These are phyloP conservation scores for Clytia hemisphaerica DNA, from an alignment of 30 jellyfish, hydroid and myxozoan species.

Conservation along the genomic window DNA sequence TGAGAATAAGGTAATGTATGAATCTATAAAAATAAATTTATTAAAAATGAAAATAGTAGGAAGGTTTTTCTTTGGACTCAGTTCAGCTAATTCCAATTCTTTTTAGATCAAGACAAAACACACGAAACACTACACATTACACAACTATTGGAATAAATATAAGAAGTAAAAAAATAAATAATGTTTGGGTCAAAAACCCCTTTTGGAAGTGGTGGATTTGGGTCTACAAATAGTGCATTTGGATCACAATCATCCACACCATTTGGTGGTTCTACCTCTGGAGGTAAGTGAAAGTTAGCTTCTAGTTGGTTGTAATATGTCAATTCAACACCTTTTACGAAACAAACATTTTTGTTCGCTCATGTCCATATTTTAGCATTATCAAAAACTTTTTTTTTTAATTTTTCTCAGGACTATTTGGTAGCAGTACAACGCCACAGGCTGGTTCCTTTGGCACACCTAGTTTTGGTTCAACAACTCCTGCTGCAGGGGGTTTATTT, in stretches of 20 bases:
- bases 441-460: constrained; percentile 88
- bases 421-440: constrained; percentile 83
- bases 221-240: constrained; percentile 53
- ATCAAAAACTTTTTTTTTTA: no score
- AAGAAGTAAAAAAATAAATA: neutral
- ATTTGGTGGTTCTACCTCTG: constrained; percentile 42
- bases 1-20: no score
- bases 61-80: no score
- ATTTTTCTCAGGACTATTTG: constrained; percentile 59
- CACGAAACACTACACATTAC: no score
- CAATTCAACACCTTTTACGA: neutral
- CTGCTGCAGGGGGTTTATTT: constrained; percentile 52
- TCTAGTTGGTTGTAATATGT: neutral
- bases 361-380: no score
- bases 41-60: no score
- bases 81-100: no score
- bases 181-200: constrained; percentile 98
- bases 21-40: no score
- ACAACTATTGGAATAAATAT: no score
- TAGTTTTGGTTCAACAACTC: constrained; percentile 59
- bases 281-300: constrained; percentile 15
- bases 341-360: no score
- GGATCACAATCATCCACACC: constrained; percentile 63
- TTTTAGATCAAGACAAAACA: no score
- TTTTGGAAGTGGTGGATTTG: constrained; percentile 85